These are phyloP conservation scores for Sesamia nonagrioides DNA, from an alignment of 1,140 invertebrate species.

Conservation along the genomic window DNA sequence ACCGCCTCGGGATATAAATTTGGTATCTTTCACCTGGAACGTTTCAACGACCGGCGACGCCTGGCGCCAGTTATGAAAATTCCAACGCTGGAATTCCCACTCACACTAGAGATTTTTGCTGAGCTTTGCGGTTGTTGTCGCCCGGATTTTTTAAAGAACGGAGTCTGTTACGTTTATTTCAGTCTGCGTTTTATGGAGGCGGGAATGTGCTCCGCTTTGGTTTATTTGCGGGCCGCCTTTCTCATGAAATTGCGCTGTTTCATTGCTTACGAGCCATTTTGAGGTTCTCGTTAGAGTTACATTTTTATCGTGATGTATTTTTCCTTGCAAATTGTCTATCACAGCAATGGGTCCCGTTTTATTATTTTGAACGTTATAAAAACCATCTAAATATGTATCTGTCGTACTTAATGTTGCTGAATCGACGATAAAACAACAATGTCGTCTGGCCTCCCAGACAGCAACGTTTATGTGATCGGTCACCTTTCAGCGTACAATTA, in stretches of 20 bases:
- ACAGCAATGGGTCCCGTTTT: slow-evolving; percentile 55
- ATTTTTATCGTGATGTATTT: slow-evolving; percentile 79
- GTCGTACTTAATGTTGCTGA: background rate
- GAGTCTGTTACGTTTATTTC: slow-evolving; percentile 82
- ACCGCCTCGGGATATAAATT: slow-evolving; percentile 74
- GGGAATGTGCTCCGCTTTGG: slow-evolving; percentile 81
- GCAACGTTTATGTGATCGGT: slow-evolving; percentile 31
- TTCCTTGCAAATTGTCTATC: slow-evolving; percentile 72
- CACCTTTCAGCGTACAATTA: slow-evolving; percentile 45
- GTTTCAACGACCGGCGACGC: slow-evolving; percentile 65
- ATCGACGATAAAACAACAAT: slow-evolving; percentile 22
- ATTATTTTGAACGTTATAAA: slow-evolving; percentile 60
- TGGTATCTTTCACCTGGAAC: slow-evolving; percentile 73
- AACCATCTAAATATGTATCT: slow-evolving; percentile 20
- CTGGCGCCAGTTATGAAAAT: slow-evolving; percentile 83
- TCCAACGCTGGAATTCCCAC: slow-evolving; percentile 78
- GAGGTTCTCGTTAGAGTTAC: slow-evolving; percentile 76
- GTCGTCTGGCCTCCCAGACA: slow-evolving; percentile 6
- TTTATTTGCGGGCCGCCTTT: slow-evolving; percentile 83
- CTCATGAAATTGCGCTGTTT: slow-evolving; percentile 84
- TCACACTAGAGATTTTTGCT: slow-evolving; percentile 82
- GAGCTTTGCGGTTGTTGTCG: slow-evolving; percentile 80
- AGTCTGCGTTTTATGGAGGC: slow-evolving; percentile 82
- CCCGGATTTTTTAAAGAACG: slow-evolving; percentile 79
- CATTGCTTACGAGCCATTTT: slow-evolving; percentile 83